A percentile compares a stretch with the other conserved stretches of the same genome.
Conservation (phyloP, 2,797 vertebrate species). For the Acanthiza pusilla region DNA sequence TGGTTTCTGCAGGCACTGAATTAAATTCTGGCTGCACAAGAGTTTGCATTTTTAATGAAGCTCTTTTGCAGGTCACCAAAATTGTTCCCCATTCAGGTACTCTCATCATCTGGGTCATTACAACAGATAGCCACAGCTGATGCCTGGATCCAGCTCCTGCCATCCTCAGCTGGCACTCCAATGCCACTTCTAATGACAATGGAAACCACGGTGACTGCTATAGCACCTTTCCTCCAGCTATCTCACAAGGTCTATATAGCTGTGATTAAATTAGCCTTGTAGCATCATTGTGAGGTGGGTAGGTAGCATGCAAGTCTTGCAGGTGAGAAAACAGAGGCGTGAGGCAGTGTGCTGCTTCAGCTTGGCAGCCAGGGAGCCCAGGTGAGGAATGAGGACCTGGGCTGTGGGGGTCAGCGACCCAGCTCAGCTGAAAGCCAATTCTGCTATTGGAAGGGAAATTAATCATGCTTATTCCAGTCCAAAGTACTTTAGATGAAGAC, state of each 20-base stretch:
- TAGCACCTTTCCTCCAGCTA: slow-evolving; percentile 1
- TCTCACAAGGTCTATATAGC: not conserved
- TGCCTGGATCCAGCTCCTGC: not conserved
- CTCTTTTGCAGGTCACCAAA: slow-evolving; percentile 47
- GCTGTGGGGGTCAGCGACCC: not conserved
- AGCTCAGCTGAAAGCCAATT: not conserved
- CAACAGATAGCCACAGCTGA: not conserved
- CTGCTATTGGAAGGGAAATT: not conserved
- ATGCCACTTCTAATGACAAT: not conserved
- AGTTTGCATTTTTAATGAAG: slow-evolving; percentile 8
- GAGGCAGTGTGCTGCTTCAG: not conserved
- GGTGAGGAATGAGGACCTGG: not conserved
- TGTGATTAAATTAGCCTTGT: not conserved
- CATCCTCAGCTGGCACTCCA: slow-evolving; percentile 28
- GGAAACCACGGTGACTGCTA: not conserved
- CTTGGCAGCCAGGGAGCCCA: not conserved
- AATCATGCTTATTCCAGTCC: not conserved
- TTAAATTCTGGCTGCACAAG: not conserved
- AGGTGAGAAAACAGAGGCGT: not conserved
- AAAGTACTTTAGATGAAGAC: not conserved
- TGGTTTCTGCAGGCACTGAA: not conserved
- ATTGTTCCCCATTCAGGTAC: slow-evolving; percentile 32
- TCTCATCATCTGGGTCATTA: slow-evolving; percentile 55
- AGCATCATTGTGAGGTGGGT: not conserved
- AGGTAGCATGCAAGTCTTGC: not conserved